Evolutionary conservation across 2,113 vertebrate species (phyloP), one percentile per base, ranked within the genome.

Genomic region (Entelurus aequoreus): DNA sequence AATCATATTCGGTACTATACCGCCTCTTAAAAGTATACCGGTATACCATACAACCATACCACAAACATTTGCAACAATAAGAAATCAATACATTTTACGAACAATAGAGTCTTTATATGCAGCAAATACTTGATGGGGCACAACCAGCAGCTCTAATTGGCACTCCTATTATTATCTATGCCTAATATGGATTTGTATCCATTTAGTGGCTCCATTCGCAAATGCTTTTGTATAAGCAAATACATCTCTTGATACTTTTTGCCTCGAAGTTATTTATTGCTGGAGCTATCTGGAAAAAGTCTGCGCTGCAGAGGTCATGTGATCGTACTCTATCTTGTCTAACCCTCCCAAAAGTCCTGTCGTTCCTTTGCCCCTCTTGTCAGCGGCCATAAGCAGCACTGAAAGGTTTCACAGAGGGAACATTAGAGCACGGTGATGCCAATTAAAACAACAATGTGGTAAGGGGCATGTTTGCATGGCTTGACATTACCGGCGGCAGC

Each of bases 391-490:
- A 40, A 35, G 69, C 40, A 36, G 38, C 13, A 0, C 51, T 1
- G 44, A 37, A 9, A n/a, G 19, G 44, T 49, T 64, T 59, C 60
- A 62, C 55, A 55, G 11, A 11, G 40, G 57, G n/a, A 67, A 51
- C 21, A 28, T 14, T 8, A 28, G 48, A 66, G 11, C 64, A 48
- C 15, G 1, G 37, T 36, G 7, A 63, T 7, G 57, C 52, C 74
- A 69, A 66, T 75, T 70, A 72, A 58, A 63, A 68, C 5, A 21
- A 54, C 0, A 42, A 68, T 54, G 49, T 28, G 53, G 60, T 63
- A 48, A 6, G 5, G 6, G 60, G 55, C 19, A 52, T 61, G 56
- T 69, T 74, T 75, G 57, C 66, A 57, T 15, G 28, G 62, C 60
- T 19, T 66, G 72, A 64, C 70, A 37, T 28, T 55, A 9, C 51